Evolutionary conservation across 1,140 invertebrate species (phyloP), one percentile per base, ranked within the genome.

Genomic region (Druon quercuslanigerum): DNA sequence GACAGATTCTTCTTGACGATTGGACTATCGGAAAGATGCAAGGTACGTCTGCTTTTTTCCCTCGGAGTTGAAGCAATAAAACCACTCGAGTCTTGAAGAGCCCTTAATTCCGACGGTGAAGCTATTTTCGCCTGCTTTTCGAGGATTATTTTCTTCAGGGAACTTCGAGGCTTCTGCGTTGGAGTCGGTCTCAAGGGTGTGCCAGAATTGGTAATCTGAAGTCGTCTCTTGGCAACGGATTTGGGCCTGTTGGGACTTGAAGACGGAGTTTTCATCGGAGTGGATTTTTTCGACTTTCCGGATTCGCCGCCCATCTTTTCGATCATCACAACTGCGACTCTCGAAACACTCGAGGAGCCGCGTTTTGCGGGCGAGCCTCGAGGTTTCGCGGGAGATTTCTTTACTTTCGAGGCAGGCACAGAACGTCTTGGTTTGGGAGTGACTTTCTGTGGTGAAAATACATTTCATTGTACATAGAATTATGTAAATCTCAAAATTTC

Each of bases 351-450:
- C 9, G 40, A 46, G 11, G 40, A 46, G 40, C 40, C 9, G 40
- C 9, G 40, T 9, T 46, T 46, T 46, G 9, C 40, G 7, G 40
- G 40, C 25, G 56, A 17, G 25, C 19, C 4, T 11, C 8, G 9
- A 8, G 51, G 66, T 72, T 72, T 81, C 50, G 16, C 16, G 11
- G 56, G 19, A 3, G 70, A 71, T 57, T 20, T 52, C 19, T 19
- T 54, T 14, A 40, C 11, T 57, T 51, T 71, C 14, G 40, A 56
- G 19, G 16, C 72, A 9, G 14, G 33, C 11, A 60, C 16, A 11
- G 57, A 50, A n/a, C 40, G 50, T 14, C 16, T 78, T 46, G n/a
- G 20, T n/a, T 78, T 81, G 11, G 19, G n/a, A 17, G 79, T 54
- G 20, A 46, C 60, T 50, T 71, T 79, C 40, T 72, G 25, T 25